Conservation (phyloP, 2,888 invertebrate genomes). For the Ferrisia virgata region DNA sequence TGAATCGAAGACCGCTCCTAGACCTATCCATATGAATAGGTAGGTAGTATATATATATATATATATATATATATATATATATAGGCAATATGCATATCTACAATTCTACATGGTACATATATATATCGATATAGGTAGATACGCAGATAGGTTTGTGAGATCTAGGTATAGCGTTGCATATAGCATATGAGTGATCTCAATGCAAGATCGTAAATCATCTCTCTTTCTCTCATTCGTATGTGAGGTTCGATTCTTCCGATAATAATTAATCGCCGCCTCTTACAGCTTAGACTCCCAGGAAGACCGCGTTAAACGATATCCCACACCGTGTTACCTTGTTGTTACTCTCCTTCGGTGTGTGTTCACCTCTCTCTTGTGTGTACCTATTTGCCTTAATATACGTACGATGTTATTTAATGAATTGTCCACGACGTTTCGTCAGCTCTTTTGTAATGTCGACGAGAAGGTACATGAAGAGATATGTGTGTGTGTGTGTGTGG, state of each 20-base stretch:
- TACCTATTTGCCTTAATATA: too few species aligned
- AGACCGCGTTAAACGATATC: not conserved
- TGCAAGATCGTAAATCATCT: not conserved
- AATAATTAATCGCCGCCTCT: not conserved
- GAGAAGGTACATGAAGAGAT: not conserved
- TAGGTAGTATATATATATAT: too few species aligned
- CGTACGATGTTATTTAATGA: too few species aligned
- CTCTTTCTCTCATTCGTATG: too few species aligned
- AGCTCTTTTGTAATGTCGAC: not conserved
- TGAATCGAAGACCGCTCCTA: not conserved
- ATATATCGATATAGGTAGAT: too few species aligned
- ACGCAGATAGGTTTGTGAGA: too few species aligned
- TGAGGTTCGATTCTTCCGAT: not conserved
- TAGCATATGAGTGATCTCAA: not conserved
- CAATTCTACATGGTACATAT: too few species aligned
- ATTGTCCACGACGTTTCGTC: not conserved
- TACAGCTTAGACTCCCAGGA: not conserved
- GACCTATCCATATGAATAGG: not conserved
- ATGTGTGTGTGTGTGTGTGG: too few species aligned
- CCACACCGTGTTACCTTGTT: not conserved
- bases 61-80: too few species aligned
- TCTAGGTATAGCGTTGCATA: too few species aligned
- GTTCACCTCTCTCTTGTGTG: not conserved
- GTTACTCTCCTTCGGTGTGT: not conserved
- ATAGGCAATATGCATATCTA: too few species aligned